These are phyloP conservation scores for Coryphaenoides rupestris DNA, from an alignment of 2,113 vertebrate species.

Conservation along the genomic window DNA sequence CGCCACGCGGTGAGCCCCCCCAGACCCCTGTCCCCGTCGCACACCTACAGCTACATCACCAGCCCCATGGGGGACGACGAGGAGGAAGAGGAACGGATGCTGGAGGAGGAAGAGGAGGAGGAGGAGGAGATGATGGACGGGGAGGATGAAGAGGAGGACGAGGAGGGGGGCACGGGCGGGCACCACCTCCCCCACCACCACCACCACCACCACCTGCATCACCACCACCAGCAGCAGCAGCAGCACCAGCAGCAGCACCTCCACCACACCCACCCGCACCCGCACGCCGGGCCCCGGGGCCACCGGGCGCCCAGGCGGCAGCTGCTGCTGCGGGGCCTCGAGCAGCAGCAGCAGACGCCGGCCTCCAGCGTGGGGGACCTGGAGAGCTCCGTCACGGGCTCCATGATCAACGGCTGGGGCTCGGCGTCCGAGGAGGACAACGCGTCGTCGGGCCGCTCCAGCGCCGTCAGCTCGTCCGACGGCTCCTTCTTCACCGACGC, in stretches of 20 bases:
- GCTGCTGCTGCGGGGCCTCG: constrained; percentile 87
- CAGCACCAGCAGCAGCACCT: constrained; percentile 87
- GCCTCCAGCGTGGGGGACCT: constrained; percentile 95
- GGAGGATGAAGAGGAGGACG: constrained; percentile 87
- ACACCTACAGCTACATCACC: constrained; percentile 95
- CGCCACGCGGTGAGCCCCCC: constrained; percentile 90
- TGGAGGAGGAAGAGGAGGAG: constrained; percentile 70
- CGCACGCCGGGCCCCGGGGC: constrained; percentile 59
- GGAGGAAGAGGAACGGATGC: constrained; percentile 73
- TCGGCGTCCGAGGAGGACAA: constrained; percentile 97
- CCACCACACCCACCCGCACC: constrained; percentile 4
- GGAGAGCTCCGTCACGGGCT: constrained; percentile 97
- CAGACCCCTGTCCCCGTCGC: constrained; percentile 87
- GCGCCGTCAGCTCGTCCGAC: constrained; percentile 90
- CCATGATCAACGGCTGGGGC: constrained; percentile 99
- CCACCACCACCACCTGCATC: constrained; percentile 64
- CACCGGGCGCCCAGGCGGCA: constrained; percentile 74
- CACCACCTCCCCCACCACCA: constrained; percentile 68
- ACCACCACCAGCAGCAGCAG: constrained; percentile 84
- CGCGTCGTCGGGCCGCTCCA: constrained; percentile 93
- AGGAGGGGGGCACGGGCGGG: constrained; percentile 90
- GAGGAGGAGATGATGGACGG: constrained; percentile 73
- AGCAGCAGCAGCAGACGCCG: constrained; percentile 81
- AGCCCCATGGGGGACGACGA: constrained; percentile 86
- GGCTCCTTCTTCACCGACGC: constrained; percentile 99